phyloP scores from a whole-genome alignment of 2,113 vertebrate species.

The Ailuropoda melanoleuca region DNA sequence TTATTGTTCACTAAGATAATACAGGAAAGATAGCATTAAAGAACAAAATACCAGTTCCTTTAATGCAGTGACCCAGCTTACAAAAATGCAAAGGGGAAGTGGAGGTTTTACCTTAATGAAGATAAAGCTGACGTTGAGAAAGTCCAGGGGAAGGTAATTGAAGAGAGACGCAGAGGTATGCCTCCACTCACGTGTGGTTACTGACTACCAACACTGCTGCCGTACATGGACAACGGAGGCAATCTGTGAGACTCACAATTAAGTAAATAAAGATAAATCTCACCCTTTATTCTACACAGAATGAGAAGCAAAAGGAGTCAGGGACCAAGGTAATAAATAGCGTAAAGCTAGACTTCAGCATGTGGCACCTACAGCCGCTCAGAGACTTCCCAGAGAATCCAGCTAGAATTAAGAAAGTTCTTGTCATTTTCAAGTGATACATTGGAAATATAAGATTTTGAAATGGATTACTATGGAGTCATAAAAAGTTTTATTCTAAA shows the following conservation, averaged over 20 bases:
- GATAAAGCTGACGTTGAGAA: constrained; percentile 37
- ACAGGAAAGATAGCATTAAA: background rate
- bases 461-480: constrained; percentile 18
- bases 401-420: background rate
- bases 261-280: constrained; percentile 60
- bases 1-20: background rate
- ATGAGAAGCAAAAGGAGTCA: constrained; percentile 13
- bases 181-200: background rate
- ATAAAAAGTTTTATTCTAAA: background rate
- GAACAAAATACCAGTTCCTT: background rate
- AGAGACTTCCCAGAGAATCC: constrained; percentile 12
- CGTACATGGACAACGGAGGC: background rate
- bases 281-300: background rate
- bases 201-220: background rate
- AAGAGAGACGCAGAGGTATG: background rate
- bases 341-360: background rate
- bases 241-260: background rate
- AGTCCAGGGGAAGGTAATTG: background rate
- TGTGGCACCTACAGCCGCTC: background rate
- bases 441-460: constrained; percentile 5
- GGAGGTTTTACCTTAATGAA: constrained; percentile 17
- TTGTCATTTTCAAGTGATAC: constrained; percentile 32
- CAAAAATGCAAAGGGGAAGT: background rate
- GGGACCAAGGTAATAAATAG: background rate
- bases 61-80: background rate